Conservation (phyloP, 1,140 invertebrate species). For the Chrysomallon squamiferum region DNA sequence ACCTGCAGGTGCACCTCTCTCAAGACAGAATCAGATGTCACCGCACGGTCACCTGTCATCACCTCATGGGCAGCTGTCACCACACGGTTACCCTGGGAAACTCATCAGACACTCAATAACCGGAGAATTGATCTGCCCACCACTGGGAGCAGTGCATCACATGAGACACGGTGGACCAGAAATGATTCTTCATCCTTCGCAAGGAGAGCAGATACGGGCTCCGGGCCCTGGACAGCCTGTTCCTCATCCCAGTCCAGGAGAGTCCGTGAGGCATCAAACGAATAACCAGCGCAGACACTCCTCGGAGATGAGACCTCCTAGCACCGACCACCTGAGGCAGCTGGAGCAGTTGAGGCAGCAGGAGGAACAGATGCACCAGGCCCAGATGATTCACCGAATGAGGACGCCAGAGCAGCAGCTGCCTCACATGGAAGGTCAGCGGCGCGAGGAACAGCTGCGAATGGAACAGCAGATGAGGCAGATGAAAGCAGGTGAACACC, state of each 20-base stretch:
- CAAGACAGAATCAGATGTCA: not conserved
- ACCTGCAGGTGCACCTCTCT: not conserved
- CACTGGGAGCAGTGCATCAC: not conserved
- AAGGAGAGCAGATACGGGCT: too few relatives aligned
- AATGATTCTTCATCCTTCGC: too few relatives aligned
- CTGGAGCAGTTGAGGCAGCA: conserved; percentile 18
- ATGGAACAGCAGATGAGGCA: conserved; percentile 23
- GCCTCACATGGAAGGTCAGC: conserved; percentile 16
- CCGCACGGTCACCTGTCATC: too few relatives aligned
- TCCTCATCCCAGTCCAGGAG: too few relatives aligned
- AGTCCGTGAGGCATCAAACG: too few relatives aligned
- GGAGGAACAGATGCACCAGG: conserved; percentile 35
- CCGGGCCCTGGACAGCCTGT: too few relatives aligned
- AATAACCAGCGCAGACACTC: too few relatives aligned
- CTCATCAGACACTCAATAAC: not conserved
- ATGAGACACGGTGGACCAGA: not conserved
- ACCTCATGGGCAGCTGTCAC: too few relatives aligned
- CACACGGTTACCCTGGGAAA: not conserved
- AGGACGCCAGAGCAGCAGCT: conserved; percentile 28
- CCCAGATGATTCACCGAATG: conserved; percentile 30
- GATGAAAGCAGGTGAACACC: conserved; percentile 10
- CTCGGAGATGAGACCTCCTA: not conserved
- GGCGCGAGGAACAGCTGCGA: conserved; percentile 17
- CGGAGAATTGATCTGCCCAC: not conserved
- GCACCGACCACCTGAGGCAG: not conserved